Percentiles rank a stretch among this genome's conserved stretches.
Evolutionary conservation across 2,797 vertebrate species (phyloP).

Genomic region (Lithobates sylvaticus): DNA sequence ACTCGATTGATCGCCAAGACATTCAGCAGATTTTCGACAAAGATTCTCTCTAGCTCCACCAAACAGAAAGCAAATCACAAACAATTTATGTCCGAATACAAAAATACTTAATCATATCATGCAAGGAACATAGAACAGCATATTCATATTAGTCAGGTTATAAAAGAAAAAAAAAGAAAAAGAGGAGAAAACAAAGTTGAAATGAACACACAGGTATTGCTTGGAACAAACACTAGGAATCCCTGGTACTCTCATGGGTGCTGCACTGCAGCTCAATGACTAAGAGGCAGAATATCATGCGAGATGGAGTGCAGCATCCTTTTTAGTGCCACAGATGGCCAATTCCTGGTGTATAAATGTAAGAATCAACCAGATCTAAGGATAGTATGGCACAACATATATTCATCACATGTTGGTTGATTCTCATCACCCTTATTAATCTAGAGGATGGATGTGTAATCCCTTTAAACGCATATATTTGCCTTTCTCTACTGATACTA

Average conservation of each 20-base stretch:
- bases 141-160: constrained; percentile 40
- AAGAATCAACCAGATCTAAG: constrained; percentile 17
- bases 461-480: constrained; percentile 49
- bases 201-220: constrained; percentile 51
- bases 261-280: not conserved
- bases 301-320: not conserved
- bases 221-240: constrained; percentile 50
- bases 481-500: constrained; percentile 32
- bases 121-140: constrained; percentile 53
- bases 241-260: not conserved
- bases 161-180: constrained; percentile 27
- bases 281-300: not conserved
- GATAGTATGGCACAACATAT: constrained; percentile 53
- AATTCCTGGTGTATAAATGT: not conserved
- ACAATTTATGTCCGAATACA: constrained; percentile 47
- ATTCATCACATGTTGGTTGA: constrained; percentile 38
- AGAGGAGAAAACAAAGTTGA: not conserved
- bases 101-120: constrained; percentile 53
- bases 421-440: constrained; percentile 2
- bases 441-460: constrained; percentile 39
- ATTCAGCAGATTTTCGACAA: constrained; percentile 1
- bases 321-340: constrained; percentile 9
- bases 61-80: constrained; percentile 35
- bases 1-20: constrained; percentile 16
- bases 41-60: constrained; percentile 32